phyloP scores from a whole-genome alignment of 2,888 invertebrate species.

The Embidobia sp. region DNA sequence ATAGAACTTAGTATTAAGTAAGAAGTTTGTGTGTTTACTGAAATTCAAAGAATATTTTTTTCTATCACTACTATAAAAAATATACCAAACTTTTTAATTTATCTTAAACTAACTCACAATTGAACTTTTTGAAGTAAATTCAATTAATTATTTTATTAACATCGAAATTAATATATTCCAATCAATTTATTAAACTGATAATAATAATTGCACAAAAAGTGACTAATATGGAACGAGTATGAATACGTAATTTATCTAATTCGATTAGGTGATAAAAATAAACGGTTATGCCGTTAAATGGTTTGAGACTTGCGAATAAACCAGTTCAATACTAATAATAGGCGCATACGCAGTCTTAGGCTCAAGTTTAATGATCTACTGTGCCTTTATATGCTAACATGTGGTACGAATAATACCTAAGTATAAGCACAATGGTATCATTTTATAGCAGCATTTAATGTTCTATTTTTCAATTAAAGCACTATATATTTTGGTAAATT shows the following conservation, averaged over 20 bases:
- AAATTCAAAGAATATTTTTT: too few relatives aligned
- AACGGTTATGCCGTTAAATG: constrained; percentile 35
- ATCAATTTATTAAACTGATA: constrained; percentile 6
- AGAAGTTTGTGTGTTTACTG: too few relatives aligned
- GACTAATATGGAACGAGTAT: constrained; percentile 2
- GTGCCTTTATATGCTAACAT: constrained; percentile 36
- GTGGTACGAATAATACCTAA: constrained; percentile 17
- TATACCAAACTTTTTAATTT: too few relatives aligned
- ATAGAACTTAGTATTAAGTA: too few relatives aligned
- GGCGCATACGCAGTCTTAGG: constrained; percentile 3
- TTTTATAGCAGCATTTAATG: constrained; percentile 25
- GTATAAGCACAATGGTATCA: constrained; percentile 35
- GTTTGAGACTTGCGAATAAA: constrained; percentile 34
- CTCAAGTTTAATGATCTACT: constrained; percentile 31
- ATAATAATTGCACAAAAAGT: constrained; percentile 20
- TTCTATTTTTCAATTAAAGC: constrained; percentile 25
- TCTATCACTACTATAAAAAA: too few relatives aligned
- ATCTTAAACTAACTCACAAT: too few relatives aligned
- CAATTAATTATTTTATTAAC: too few relatives aligned
- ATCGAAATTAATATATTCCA: too few relatives aligned
- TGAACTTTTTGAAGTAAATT: too few relatives aligned
- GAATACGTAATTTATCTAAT: constrained; percentile 19
- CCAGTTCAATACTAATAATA: constrained; percentile 40
- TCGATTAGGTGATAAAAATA: constrained; percentile 39
- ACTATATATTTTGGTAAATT: too few relatives aligned